Base-by-base conservation (phyloP, 2,888 invertebrate genomes). In the Melieria picta region DNA sequence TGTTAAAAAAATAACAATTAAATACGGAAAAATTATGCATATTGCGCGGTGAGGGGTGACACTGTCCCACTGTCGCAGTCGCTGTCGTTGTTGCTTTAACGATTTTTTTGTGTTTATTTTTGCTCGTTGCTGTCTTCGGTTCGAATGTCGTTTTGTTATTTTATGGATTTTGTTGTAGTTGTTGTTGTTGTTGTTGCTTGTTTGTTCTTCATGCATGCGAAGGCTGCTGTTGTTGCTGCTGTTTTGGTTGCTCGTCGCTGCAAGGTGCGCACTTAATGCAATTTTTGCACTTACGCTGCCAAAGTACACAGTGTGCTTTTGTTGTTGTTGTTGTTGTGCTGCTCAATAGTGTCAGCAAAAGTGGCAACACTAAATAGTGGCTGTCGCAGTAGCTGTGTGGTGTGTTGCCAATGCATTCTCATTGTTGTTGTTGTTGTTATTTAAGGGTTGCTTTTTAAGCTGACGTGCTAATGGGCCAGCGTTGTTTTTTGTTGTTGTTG, bases 201-300 rank as follows among this genome's bases (percentile, higher is more conserved):
- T 50, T 7, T 50, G 50, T 50, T 50, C 13, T 56, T 56, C 13
- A 7, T 30, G 30, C 30, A 30, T 2, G 30, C 2, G 30, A 30
- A 30, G 1, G 30, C 30, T 30, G 30, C 30, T 30, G 30, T 2
- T 30, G 30, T 30, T 30, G 30, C 30, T 30, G 30, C 30, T 30
- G 30, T 30, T 30, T 30, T 30, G 30, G 30, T 30, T 1, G 30
- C 30, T 30, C 9, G n/a, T 57, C 9, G n/a, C 9, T 57, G 57
- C 57, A 57, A 57, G 57, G 57, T 30, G 13, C 10, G 30, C 16
- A 57, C 16, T 57, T 57, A 57, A 57, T 57, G 57, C 57, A 57
- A 57, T 57, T 57, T 57, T 57, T 57, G 9, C 57, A 57, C 16
- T 13, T 57, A 56, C 57, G 52, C 52, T 9, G 52, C 13, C 52